Evolutionary conservation across 2,888 invertebrate species (phyloP).

Genomic region (Marasmarcha lunaedactyla): DNA sequence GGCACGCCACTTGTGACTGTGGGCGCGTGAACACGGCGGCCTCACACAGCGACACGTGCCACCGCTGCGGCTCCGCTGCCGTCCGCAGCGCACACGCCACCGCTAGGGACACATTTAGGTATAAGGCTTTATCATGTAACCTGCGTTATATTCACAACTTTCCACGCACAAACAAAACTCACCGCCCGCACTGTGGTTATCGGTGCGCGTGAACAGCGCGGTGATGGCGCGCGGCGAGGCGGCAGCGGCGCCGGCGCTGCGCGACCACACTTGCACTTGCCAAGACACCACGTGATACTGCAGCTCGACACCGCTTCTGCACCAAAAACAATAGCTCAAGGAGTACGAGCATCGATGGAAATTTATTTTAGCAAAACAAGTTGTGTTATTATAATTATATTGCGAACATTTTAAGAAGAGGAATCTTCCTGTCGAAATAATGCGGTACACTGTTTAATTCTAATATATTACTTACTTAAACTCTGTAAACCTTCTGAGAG

Average conservation of each 20-base stretch:
- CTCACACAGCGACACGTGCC: slow-evolving; percentile 51
- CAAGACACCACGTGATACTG: slow-evolving; percentile 76
- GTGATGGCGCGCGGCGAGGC: slow-evolving; percentile 44
- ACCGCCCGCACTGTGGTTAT: slow-evolving; percentile 53
- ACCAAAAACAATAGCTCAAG: slow-evolving; percentile 16
- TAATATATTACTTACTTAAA: slow-evolving; percentile 61
- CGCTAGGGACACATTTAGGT: too few species aligned
- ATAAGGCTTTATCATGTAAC: slow-evolving; percentile 33
- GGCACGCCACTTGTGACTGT: slow-evolving; percentile 43
- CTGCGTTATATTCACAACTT: neutral
- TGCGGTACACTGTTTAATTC: too few species aligned
- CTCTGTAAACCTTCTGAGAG: slow-evolving; percentile 69
- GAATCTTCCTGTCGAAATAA: too few species aligned
- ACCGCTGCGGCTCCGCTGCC: slow-evolving; percentile 55
- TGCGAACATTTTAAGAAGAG: too few species aligned
- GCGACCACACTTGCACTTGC: slow-evolving; percentile 43
- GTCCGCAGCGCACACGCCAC: slow-evolving; percentile 54
- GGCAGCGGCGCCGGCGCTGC: slow-evolving; percentile 34
- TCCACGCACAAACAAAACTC: slow-evolving; percentile 16
- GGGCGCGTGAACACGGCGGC: slow-evolving; percentile 52
- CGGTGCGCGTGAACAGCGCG: slow-evolving; percentile 42
- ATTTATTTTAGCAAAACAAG: too few species aligned
- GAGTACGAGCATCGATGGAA: too few species aligned
- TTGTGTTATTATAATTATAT: too few species aligned
- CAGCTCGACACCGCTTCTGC: slow-evolving; percentile 75